Conservation (phyloP, 2,888 invertebrate genomes). For the Gasteruption jaculator region DNA sequence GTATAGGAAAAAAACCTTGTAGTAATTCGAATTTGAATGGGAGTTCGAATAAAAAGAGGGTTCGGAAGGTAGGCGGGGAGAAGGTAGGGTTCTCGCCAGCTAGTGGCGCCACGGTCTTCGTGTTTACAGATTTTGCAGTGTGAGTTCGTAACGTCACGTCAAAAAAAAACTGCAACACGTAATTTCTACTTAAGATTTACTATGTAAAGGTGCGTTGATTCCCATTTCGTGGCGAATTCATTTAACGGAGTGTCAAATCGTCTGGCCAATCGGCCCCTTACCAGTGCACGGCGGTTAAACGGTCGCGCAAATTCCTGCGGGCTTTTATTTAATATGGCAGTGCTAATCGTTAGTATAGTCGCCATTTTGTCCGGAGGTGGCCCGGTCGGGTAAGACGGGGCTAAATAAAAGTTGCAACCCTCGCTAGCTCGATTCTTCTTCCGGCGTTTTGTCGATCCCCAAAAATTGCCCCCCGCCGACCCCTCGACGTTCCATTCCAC, state of each 20-base stretch:
- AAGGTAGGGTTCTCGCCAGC: no score
- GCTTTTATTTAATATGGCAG: conserved; percentile 36
- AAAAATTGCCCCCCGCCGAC: no score
- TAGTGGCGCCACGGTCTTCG: conserved; percentile 40
- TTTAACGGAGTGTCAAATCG: background rate
- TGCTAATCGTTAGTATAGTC: conserved; percentile 47
- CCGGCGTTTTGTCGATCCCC: no score
- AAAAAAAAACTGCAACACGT: conserved; percentile 47
- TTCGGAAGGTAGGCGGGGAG: no score
- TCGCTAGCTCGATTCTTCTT: conserved; percentile 22
- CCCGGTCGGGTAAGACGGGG: conserved; percentile 43
- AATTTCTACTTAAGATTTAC: conserved; percentile 45
- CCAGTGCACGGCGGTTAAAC: background rate
- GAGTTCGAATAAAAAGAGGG: no score
- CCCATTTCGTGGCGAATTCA: conserved; percentile 5
- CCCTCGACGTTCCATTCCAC: no score
- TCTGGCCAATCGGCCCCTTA: background rate
- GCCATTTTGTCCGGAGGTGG: conserved; percentile 51
- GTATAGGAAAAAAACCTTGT: no score
- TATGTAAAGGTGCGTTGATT: conserved; percentile 48
- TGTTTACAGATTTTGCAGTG: conserved; percentile 49
- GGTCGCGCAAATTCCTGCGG: conserved; percentile 5
- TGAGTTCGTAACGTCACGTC: conserved; percentile 50
- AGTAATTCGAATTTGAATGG: no score
- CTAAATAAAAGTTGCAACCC: conserved; percentile 39